Evolutionary conservation across 2,888 invertebrate species (phyloP).

Genomic region (Chloromyia formosa): DNA sequence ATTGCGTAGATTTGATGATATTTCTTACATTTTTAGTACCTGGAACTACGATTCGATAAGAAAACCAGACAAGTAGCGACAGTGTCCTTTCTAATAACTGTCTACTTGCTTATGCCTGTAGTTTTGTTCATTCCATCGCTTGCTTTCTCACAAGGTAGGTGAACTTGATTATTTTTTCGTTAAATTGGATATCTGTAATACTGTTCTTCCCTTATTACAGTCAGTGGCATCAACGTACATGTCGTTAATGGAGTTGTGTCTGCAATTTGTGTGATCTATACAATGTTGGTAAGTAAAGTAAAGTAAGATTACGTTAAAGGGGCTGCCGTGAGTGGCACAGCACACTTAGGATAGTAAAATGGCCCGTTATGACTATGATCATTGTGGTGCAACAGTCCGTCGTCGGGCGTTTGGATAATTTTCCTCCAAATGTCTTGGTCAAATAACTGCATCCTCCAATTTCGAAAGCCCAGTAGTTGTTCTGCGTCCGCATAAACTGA

Average conservation of each 20-base stretch:
- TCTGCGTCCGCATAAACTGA: too few relatives aligned
- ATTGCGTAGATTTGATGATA: too few relatives aligned
- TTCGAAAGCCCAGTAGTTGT: too few relatives aligned
- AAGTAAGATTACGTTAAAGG: slow-evolving; percentile 44
- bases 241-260: slow-evolving; percentile 67
- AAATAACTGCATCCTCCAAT: too few relatives aligned
- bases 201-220: slow-evolving; percentile 58
- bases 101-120: slow-evolving; percentile 58
- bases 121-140: slow-evolving; percentile 60
- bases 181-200: slow-evolving; percentile 19
- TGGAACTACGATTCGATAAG: slow-evolving; percentile 60
- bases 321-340: too few relatives aligned
- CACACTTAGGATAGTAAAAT: neutral
- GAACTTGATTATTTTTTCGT: neutral
- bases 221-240: slow-evolving; percentile 68
- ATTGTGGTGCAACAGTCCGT: too few relatives aligned
- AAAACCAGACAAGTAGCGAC: slow-evolving; percentile 58
- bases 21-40: slow-evolving; percentile 57
- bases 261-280: slow-evolving; percentile 69
- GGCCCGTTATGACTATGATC: too few relatives aligned
- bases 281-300: slow-evolving; percentile 67
- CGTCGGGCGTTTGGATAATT: too few relatives aligned
- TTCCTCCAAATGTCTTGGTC: too few relatives aligned
- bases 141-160: slow-evolving; percentile 60
- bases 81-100: slow-evolving; percentile 56